Percentiles rank a stretch among this genome's conserved stretches.
Evolutionary conservation across 2,888 invertebrate species (phyloP).

Genomic region (Frankliniella fusca): DNA sequence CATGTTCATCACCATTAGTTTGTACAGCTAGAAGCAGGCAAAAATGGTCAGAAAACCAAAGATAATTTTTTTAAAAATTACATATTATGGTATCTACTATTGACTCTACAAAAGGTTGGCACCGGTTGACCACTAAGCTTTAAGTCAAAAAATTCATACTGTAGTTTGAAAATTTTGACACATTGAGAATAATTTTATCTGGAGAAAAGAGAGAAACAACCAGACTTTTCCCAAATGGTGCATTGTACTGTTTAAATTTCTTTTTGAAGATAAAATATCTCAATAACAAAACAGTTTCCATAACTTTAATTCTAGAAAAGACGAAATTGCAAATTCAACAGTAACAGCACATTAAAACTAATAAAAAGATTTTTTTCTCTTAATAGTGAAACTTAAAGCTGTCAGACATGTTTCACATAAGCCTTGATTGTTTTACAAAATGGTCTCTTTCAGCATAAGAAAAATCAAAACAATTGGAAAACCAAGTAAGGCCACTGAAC

Average conservation of each 20-base stretch:
- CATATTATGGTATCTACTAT: neutral
- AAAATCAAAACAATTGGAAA: neutral
- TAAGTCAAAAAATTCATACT: neutral
- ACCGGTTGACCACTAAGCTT: neutral
- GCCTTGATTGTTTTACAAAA: neutral
- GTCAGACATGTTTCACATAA: conserved; percentile 2
- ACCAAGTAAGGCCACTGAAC: conserved; percentile 8
- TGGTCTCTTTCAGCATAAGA: neutral
- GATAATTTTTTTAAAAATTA: neutral
- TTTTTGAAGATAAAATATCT: conserved; percentile 14
- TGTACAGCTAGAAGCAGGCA: conserved; percentile 7
- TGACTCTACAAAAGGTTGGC: neutral
- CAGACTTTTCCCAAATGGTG: neutral
- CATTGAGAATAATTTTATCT: neutral
- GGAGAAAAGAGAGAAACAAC: neutral
- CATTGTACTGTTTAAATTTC: neutral
- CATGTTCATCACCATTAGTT: conserved; percentile 17
- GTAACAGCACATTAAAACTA: conserved; percentile 15
- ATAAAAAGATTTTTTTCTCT: neutral
- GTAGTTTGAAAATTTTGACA: neutral
- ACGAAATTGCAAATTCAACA: conserved; percentile 15
- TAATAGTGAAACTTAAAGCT: neutral
- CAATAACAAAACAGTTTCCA: conserved; percentile 1
- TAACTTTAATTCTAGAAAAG: neutral
- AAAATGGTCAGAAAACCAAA: neutral